Evolutionary conservation across 2,113 vertebrate genomes (phyloP).

Genomic region (Gasterosteus nipponicus): DNA sequence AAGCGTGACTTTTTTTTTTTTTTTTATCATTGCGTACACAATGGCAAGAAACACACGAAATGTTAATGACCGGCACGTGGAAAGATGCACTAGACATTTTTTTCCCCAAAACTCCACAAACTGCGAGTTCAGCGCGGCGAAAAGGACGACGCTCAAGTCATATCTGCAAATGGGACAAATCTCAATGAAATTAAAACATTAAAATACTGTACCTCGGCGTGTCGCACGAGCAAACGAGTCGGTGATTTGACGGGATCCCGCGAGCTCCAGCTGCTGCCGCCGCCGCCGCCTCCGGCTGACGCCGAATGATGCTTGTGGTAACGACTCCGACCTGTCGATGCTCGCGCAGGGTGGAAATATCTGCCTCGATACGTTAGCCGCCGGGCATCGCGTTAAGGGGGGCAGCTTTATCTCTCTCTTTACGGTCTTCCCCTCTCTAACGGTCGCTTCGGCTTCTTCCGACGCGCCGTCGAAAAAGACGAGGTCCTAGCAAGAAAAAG

Average conservation of each 20-base stretch:
- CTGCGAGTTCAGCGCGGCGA: constrained; percentile 17
- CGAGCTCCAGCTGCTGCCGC: constrained; percentile 32
- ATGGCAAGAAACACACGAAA: background rate
- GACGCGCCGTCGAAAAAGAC: background rate
- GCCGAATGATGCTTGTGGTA: constrained; percentile 53
- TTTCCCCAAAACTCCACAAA: background rate
- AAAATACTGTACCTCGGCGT: background rate
- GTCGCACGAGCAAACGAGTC: background rate
- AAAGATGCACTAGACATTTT: no score
- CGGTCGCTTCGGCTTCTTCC: background rate
- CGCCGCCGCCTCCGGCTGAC: constrained; percentile 30
- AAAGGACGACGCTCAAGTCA: background rate
- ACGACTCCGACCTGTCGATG: background rate
- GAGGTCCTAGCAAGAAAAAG: constrained; percentile 19
- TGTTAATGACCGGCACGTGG: background rate
- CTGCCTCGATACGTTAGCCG: background rate
- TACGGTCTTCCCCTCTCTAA: no score
- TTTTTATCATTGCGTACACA: background rate
- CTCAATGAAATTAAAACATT: no score
- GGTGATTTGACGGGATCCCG: background rate
- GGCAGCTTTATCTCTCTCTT: no score
- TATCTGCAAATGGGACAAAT: background rate
- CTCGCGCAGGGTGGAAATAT: no score
- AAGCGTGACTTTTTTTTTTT: background rate
- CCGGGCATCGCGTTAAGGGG: background rate